Base-by-base conservation (phyloP, 2,888 invertebrate species). In the Catocala sponsa region DNA sequence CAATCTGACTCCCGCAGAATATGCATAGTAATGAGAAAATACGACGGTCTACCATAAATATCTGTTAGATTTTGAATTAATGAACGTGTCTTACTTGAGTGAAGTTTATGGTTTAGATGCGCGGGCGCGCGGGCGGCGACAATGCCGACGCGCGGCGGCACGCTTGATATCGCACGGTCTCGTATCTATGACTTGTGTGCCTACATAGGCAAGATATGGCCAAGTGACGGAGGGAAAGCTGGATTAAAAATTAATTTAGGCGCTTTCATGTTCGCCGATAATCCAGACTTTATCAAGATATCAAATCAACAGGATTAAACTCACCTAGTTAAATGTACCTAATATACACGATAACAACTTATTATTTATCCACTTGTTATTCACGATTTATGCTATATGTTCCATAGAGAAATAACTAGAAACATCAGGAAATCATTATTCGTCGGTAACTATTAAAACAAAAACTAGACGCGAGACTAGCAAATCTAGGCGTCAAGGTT, bases 161-260 rank as follows among this genome's bases (percentile, higher is more conserved):
- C 59, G 59, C 78, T 81, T 84, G 76, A 83, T 84, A 82, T 80
- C 82, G 65, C 70, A 73, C 71, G 59, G 59, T 63, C 65, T 74
- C 72, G 61, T 84, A 84, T 83, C 76, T 83, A 71, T 79, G 72
- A 76, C 80, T 86, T 87, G 84, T 84, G 83, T 82, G 77, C 82
- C 83, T 80, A 85, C 88, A 85, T 84, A 81, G 76, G 79, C 80
- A 82, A 88, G 90, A 91, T 91, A 91, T 76, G 82, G 72, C 80
- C 76, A 81, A 82, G 84, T 85, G 81, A 89, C 87, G 87, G 79
- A 89, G 89, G 89, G 89, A 89, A 90, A 87, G 84, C 79, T 65
- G 92, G 93, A 94, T 94, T 94, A 93, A 94, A 92, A 91, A 91
- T 91, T 93, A 90, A 92, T 93, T 94, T 91, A 90, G 80, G 81